These are phyloP conservation scores for Lasiurus borealis DNA, from an alignment of 2,113 vertebrate genomes.

Conservation along the genomic window DNA sequence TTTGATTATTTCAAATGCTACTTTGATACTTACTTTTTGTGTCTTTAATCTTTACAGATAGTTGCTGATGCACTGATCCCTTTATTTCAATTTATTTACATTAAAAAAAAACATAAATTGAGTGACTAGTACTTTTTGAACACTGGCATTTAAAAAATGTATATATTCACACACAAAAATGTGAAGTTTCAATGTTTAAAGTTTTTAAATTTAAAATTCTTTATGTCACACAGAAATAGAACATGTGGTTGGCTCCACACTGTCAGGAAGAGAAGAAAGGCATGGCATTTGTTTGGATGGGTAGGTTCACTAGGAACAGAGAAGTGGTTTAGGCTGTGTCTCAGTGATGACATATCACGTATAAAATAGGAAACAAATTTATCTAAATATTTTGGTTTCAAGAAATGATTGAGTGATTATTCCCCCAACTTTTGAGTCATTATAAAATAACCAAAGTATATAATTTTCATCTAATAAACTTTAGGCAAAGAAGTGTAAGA, in stretches of 20 bases:
- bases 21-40: slow-evolving; percentile 50
- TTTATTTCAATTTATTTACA: slow-evolving; percentile 59
- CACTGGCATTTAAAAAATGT: slow-evolving; percentile 17
- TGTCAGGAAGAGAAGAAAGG: background rate
- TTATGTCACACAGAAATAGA: background rate
- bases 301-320: background rate
- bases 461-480: background rate
- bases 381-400: slow-evolving; percentile 45
- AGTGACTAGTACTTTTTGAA: slow-evolving; percentile 19
- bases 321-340: background rate
- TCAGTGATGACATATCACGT: background rate
- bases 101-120: slow-evolving; percentile 47
- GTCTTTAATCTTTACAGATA: slow-evolving; percentile 70
- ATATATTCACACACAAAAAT: slow-evolving; percentile 2
- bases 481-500: slow-evolving; percentile 31
- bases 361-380: background rate
- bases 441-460: slow-evolving; percentile 31
- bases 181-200: background rate
- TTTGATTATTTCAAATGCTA: slow-evolving; percentile 70
- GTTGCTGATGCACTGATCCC: slow-evolving; percentile 50
- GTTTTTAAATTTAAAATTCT: background rate
- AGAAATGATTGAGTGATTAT: slow-evolving; percentile 17
- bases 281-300: background rate
- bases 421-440: background rate
- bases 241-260: background rate